Evolutionary conservation across 2,113 vertebrate genomes (phyloP).

Genomic region (Brachyistius frenatus): DNA sequence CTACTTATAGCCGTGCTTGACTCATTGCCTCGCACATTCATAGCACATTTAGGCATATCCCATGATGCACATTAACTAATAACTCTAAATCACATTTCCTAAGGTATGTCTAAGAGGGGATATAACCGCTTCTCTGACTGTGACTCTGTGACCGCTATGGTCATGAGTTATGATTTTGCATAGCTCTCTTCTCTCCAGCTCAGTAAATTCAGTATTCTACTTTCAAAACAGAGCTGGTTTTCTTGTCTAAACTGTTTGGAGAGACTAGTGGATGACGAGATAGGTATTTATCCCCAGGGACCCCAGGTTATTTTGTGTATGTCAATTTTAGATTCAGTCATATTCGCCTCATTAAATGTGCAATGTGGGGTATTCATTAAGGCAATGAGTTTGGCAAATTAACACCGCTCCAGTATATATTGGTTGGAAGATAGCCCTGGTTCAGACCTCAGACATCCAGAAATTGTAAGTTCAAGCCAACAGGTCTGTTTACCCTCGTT

Average conservation of each 20-base stretch:
- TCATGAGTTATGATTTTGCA: constrained; percentile 71
- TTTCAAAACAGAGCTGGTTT: constrained; percentile 53
- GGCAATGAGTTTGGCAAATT: constrained; percentile 49
- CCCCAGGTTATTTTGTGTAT: background rate
- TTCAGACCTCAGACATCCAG: constrained; percentile 72
- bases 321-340: constrained; percentile 28
- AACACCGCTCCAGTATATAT: constrained; percentile 58
- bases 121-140: constrained; percentile 61
- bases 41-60: constrained; percentile 48
- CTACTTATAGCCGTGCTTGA: constrained; percentile 58
- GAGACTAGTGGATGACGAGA: constrained; percentile 25
- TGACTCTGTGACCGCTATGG: constrained; percentile 57
- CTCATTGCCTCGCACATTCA: constrained; percentile 55
- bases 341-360: constrained; percentile 10
- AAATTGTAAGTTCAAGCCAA: constrained; percentile 58
- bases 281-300: constrained; percentile 17
- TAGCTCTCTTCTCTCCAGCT: constrained; percentile 23
- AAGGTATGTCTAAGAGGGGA: constrained; percentile 60
- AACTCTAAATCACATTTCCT: constrained; percentile 74
- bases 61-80: constrained; percentile 74
- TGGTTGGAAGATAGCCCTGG: constrained; percentile 44
- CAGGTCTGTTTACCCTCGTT: constrained; percentile 59
- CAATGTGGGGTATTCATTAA: constrained; percentile 27
- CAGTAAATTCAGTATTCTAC: constrained; percentile 31
- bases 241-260: constrained; percentile 57